These are phyloP conservation scores for Lasioglossum villosulum DNA, from an alignment of 2,888 invertebrate genomes.

Conservation along the genomic window DNA sequence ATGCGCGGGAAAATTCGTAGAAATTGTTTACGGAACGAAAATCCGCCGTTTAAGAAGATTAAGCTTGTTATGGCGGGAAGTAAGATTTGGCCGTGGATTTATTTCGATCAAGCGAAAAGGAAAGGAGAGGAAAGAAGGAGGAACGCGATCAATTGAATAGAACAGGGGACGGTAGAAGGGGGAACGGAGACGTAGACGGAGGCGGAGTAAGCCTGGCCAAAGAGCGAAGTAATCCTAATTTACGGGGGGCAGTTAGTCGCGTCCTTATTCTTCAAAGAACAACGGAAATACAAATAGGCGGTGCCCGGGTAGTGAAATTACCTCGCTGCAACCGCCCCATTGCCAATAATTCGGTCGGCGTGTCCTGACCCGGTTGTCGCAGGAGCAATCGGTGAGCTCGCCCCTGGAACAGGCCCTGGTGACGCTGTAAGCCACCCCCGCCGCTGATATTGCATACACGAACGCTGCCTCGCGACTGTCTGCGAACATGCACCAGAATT, in stretches of 20 bases:
- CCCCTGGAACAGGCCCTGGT: constrained; percentile 95
- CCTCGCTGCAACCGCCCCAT: constrained; percentile 98
- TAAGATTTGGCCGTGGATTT: background rate
- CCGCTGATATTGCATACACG: constrained; percentile 94
- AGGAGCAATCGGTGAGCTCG: constrained; percentile 94
- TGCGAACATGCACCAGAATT: constrained; percentile 83
- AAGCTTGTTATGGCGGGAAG: background rate
- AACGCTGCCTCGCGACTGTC: constrained; percentile 96
- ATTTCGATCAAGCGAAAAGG: background rate
- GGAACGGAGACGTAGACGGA: background rate
- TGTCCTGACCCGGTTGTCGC: constrained; percentile 91
- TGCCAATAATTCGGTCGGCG: constrained; percentile 92
- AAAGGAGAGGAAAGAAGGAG: background rate
- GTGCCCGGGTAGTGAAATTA: constrained; percentile 76
- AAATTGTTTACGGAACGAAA: too few relatives aligned
- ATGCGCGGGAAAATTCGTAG: too few relatives aligned
- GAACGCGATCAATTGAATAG: background rate
- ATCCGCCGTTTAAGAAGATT: background rate
- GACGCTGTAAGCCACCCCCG: constrained; percentile 94
- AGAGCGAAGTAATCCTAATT: constrained; percentile 19
- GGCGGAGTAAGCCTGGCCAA: too few relatives aligned
- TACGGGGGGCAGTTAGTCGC: constrained; percentile 1
- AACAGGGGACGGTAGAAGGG: background rate
- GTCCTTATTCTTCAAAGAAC: constrained; percentile 22
- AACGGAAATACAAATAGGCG: constrained; percentile 34